Base-by-base conservation (phyloP, 2,888 invertebrate species). In the Troides oblongomaculatus region DNA sequence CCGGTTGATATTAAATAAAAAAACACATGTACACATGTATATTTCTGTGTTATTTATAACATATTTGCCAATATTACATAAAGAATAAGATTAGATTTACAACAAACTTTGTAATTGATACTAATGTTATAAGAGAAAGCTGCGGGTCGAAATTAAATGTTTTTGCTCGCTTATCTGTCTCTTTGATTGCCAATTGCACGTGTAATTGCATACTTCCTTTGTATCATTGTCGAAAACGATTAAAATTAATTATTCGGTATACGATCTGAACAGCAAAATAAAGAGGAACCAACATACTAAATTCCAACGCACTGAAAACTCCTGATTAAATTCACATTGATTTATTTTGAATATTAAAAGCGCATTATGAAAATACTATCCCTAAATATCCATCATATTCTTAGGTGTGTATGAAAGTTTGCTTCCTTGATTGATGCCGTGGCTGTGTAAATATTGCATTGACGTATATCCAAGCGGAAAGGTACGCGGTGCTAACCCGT, bases 341-440 rank as follows among this genome's bases (percentile, higher is more conserved):
- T 39, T 39, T 39, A 10, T 39, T 39, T 39, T 39, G 8, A 39
- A 39, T 10, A 39, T 39, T 39, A 10, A 39, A 39, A 39, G 8
- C 6, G 39, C 39, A 0, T 39, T 10, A 39, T 10, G 10, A 39
- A 10, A 6, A 10, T 39, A 2, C 30, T 30, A 0, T 39, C 39
- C 39, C 8, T 39, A 39, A 39, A 39, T 39, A 59, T 65, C 58
- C 25, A 63, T 21, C 39, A 56, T 12, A 53, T 69, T 70, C 59
- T 58, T 71, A 72, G 74, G 75, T 64, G 66, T 64, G 59, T 50
- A 63, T 60, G 61, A 57, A 57, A 53, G 50, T n/a, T 63, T 23
- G 30, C 59, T 59, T 39, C 21, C 78, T 80, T 80, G 79, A 82
- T 74, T 79, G 78, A 81, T 81, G 76, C 73, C 74, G 79, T 75